Base-by-base conservation (phyloP, 2,888 invertebrate species). In the Eristalinus aeneus region DNA sequence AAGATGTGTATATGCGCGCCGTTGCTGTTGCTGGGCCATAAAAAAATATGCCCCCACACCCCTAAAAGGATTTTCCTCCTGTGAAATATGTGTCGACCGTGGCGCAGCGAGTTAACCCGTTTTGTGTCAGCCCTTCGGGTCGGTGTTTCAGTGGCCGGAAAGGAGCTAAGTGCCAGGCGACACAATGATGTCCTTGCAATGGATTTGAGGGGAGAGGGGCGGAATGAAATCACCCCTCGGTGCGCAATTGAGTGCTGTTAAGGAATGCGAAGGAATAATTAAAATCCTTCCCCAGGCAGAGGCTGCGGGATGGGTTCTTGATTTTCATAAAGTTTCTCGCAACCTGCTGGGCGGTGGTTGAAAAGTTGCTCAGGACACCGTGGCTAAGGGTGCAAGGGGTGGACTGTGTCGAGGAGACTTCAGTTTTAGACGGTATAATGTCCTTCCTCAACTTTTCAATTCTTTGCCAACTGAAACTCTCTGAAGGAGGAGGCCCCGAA, bases 41-140 rank as follows among this genome's bases (percentile, higher is more conserved):
- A 78, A 78, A 46, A 46, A 65, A 32, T 56, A n/a, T 63, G 54
- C 36, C 58, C n/a, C 64, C 36, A 10, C 11, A 12, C 22, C 53
- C 53, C 27, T n/a, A 16, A 46, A 34, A 16, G 39, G 46, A 10
- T 22, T 79, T 74, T 63, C 68, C 68, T 80, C 46, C 16, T 16
- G 68, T 39, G 56, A 64, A 74, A 80, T 80, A 68, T 75, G 75
- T 75, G 74, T 80, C 69, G 32, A 69, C 56, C 74, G 64, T 46
- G 8, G 16, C 16, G 16, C 31, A 63, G 56, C 39, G 12, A 74
- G 54, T 64, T 80, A 75, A 80, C 75, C 75, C 80, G n/a, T n/a
- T 75, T 80, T 65, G 65, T 67, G 60, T 3, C 12, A 8, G 16
- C 16, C 4, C 16, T 6, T 8, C 6, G 1, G 46, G 8, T 16